phyloP scores from a whole-genome alignment of 2,113 vertebrate genomes.

The Saccopteryx bilineata region DNA sequence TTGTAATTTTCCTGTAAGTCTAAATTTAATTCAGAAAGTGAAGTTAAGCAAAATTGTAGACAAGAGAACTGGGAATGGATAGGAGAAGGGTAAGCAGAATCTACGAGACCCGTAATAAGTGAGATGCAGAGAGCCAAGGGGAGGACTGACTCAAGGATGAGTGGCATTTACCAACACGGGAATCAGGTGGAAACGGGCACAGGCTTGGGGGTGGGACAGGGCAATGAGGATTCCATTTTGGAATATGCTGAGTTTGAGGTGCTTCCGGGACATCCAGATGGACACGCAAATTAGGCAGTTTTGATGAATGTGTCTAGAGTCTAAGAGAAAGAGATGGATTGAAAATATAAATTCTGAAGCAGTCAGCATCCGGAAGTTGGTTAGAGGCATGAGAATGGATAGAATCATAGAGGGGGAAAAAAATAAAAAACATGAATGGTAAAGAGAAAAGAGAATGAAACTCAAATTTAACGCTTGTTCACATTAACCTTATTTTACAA shows the following conservation, averaged over 20 bases:
- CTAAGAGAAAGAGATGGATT: slow-evolving; percentile 5
- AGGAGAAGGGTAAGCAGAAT: not conserved
- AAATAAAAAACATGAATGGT: not conserved
- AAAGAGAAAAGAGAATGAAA: not conserved
- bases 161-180: fast-evolving
- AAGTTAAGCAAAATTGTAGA: not conserved
- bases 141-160: fast-evolving
- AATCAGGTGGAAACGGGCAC: not conserved
- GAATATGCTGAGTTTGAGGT: not conserved
- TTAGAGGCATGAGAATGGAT: not conserved
- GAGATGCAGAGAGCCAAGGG: not conserved
- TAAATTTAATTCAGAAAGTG: not conserved
- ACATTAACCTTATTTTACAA: not conserved
- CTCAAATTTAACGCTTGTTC: not conserved
- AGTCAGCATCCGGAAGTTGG: slow-evolving; percentile 23
- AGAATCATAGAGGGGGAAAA: not conserved
- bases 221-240: not conserved
- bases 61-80: not conserved
- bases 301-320: slow-evolving; percentile 64
- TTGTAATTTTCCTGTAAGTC: not conserved
- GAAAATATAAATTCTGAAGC: slow-evolving; percentile 52
- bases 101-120: not conserved
- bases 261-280: slow-evolving; percentile 68
- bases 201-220: not conserved
- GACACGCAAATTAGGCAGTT: slow-evolving; percentile 55